Base-by-base conservation (phyloP, 1,140 invertebrate genomes). In the Brachionus plicatilis region DNA sequence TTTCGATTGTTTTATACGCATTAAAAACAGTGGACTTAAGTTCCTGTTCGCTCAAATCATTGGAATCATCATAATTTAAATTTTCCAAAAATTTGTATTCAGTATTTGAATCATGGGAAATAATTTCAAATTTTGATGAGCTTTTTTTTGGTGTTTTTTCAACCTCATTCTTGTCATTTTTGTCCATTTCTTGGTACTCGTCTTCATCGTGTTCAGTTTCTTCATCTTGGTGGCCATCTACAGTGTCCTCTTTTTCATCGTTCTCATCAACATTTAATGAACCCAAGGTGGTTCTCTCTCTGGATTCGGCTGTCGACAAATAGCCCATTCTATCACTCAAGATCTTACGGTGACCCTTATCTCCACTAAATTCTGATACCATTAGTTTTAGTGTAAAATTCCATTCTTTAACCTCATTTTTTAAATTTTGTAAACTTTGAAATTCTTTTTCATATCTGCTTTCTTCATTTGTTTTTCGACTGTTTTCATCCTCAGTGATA, bases 31-130 rank as follows among this genome's bases (percentile, higher is more conserved):
- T 82, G 1, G 79, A 82, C 14, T 68, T 82, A 12, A 82, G 56
- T 27, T 82, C 79, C 5, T 82, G n/a, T 82, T 82, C 79, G 12
- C 41, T 65, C 41, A 82, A 82, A 66, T 82, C 50, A 50, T 76
- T 76, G 24, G 72, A 76, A 1, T 82, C 79, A 45, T 82, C 79
- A 14, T 65, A 27, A 43, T 9, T 43, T 43, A 82, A 29, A 68
- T 65, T 60, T 0, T 82, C 79, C 14, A 82, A 82, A 65, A 68
- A 60, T 60, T 68, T 60, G 11, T 41, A 65, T 20, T 82, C 79
- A 24, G 79, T 82, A 65, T 82, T 82, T 3, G 79, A 65, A 45
- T 82, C 79, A 45, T 82, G 14, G 5, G 53, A 17, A 14, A 82
- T 60, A 65, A 68, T 82, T 45, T 82, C 79, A 45, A 65, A 82